Evolutionary conservation across 1,140 invertebrate species (phyloP), one percentile per base, ranked within the genome.

Genomic region (Hylaeus anthracinus): DNA sequence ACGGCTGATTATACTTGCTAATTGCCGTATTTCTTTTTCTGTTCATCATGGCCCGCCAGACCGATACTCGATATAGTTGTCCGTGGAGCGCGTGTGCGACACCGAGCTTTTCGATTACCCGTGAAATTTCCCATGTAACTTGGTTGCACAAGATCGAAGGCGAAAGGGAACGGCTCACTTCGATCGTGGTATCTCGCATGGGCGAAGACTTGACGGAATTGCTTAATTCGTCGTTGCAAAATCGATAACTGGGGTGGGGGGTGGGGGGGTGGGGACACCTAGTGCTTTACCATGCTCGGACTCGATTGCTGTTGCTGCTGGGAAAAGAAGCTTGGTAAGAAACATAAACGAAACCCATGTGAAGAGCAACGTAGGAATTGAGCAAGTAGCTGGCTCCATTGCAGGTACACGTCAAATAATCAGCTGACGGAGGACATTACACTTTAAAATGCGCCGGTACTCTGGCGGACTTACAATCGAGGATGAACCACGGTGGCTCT

Each of bases 1-100:
- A 66, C 48, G 51, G 1, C 37, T 43, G 41, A 79, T 79, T 79
- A 79, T 79, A 79, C 60, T 72, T 79, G 76, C 76, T 72, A 79
- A 79, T 65, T 45, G 51, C 3, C 58, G 58, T 26, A 26, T 10
- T 56, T n/a, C 14, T 5, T 53, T 39, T 43, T 15, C 5, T 71
- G 73, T 58, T 73, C 51, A 51, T 58, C 51, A 51, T 12, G 5
- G 51, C 58, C 2, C 5, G 56, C 39, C 51, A 5, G n/a, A 26
- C 26, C 26, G 39, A 58, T 45, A 37, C 2, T 9, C 60, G 26
- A 79, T 73, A 79, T 65, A 79, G 77, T 56, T 79, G 55, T 79
- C 58, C 10, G 2, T 4, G 67, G 0, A 15, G 26, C 51, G 65
- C 76, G 77, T 79, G 77, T n/a, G 53, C 12, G 14, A 0, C 39